Evolutionary conservation across 1,140 invertebrate genomes (phyloP), one percentile per base, ranked within the genome.

Genomic region (Globodera ellingtonae): DNA sequence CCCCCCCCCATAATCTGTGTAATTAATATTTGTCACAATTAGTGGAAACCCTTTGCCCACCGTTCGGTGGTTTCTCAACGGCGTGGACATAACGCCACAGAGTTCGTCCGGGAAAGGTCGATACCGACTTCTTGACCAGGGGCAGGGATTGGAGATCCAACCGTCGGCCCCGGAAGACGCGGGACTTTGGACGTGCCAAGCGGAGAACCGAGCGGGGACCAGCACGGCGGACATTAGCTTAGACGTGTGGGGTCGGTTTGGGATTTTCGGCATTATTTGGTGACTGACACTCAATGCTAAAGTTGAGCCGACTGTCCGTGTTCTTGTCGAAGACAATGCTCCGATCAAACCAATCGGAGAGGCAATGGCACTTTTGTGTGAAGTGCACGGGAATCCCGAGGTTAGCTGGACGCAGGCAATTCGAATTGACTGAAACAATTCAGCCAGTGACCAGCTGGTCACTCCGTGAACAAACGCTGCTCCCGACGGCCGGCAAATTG

Each of bases 131-230:
- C 65, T 87, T 13, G 87, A 88, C 66, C 75, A 81, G 24, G 85
- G 87, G 5, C 87, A 89, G 50, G 79, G 76, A 10, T 80, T 87
- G 24, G 85, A 88, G 75, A 83, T 87, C 24, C 15, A 76, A 6
- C 44, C 62, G 18, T 78, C 86, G 13, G 78, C 67, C 13, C 50
- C 66, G 1, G 79, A 72, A n/a, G 86, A 88, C 48, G 81, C 75
- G n/a, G 87, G 86, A 9, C 75, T 78, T 10, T 88, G 87, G 86
- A 87, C 80, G 8, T 88, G 87, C 69, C 59, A 79, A 15, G 87
- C 88, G n/a, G 86, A 89, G 72, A 88, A 88, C 73, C 81, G 85
- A 46, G 87, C 87, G 18, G 87, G 87, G 21, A 67, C 72, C 1
- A 83, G 70, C 13, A 83, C 85, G 62, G 50, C 79, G 15, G 83